Percentiles rank a stretch among this genome's conserved stretches.
phyloP scores from a whole-genome alignment of 2,113 vertebrate genomes.

The Triplophysa tibetana region DNA sequence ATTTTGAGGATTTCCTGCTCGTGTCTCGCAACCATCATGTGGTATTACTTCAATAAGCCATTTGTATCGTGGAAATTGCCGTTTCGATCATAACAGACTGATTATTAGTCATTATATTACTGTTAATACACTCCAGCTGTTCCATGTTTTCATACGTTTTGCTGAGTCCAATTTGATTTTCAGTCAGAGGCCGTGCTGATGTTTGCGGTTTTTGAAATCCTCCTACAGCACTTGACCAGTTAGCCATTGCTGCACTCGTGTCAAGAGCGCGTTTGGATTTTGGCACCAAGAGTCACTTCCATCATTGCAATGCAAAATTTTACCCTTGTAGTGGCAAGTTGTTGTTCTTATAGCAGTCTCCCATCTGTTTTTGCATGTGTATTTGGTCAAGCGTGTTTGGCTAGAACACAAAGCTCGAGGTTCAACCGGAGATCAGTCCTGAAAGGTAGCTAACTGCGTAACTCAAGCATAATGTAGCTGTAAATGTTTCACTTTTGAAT shows the following conservation, averaged over 20 bases:
- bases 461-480: not conserved
- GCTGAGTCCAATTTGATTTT: constrained; percentile 55
- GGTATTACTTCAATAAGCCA: constrained; percentile 62
- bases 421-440: not conserved
- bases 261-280: not conserved
- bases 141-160: constrained; percentile 57
- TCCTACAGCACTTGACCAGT: not conserved
- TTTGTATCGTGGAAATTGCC: constrained; percentile 57
- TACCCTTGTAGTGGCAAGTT: not conserved
- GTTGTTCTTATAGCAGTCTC: not conserved
- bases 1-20: too few relatives aligned
- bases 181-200: constrained; percentile 58
- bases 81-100: constrained; percentile 64
- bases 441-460: constrained; percentile 13
- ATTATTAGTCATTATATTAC: constrained; percentile 69
- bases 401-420: not conserved
- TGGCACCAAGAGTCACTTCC: not conserved
- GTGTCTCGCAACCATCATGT: constrained; percentile 52
- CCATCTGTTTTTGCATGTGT: not conserved
- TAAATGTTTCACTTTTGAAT: constrained; percentile 7
- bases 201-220: constrained; percentile 46
- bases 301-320: not conserved
- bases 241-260: constrained; percentile 6
- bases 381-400: constrained; percentile 10
- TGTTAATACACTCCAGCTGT: constrained; percentile 68